phyloP scores from a whole-genome alignment of 2,888 invertebrate species.

The Amitus sp. region DNA sequence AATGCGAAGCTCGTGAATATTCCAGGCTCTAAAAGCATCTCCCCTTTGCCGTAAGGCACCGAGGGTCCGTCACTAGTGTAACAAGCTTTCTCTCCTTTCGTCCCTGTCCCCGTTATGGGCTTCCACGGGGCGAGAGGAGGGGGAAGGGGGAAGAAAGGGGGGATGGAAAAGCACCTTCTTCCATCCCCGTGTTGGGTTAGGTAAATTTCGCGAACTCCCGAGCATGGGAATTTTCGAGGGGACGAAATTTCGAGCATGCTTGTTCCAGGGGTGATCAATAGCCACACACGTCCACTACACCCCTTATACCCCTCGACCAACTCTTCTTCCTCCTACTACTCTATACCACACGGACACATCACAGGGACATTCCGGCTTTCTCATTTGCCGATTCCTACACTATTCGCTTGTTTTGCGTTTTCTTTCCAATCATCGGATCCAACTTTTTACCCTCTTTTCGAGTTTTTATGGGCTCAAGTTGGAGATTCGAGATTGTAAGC shows the following conservation, averaged over 20 bases:
- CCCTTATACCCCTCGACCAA: conserved; percentile 32
- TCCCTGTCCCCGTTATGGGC: conserved; percentile 44
- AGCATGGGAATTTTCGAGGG: conserved; percentile 53
- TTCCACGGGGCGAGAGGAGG: conserved; percentile 44
- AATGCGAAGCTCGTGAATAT: conserved; percentile 60
- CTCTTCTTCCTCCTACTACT: conserved; percentile 40
- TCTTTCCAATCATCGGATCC: too few species aligned
- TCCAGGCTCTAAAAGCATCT: conserved; percentile 64
- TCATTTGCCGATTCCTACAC: neutral
- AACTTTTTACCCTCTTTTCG: too few species aligned
- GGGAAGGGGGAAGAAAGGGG: conserved; percentile 42
- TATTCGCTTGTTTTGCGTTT: neutral
- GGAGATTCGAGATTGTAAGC: too few species aligned
- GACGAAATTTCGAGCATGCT: conserved; percentile 43
- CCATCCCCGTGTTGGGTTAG: conserved; percentile 62
- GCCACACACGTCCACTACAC: conserved; percentile 51
- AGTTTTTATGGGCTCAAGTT: too few species aligned
- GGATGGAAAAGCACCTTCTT: too few species aligned
- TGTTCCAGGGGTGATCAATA: conserved; percentile 45
- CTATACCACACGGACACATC: too few species aligned
- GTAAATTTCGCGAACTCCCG: conserved; percentile 60
- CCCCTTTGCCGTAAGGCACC: conserved; percentile 52
- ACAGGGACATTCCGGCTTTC: neutral
- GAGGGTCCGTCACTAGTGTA: conserved; percentile 65
- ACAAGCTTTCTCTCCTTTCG: conserved; percentile 51